Conservation (phyloP, 1,140 invertebrate genomes). For the Zaprionus vittiger region DNA sequence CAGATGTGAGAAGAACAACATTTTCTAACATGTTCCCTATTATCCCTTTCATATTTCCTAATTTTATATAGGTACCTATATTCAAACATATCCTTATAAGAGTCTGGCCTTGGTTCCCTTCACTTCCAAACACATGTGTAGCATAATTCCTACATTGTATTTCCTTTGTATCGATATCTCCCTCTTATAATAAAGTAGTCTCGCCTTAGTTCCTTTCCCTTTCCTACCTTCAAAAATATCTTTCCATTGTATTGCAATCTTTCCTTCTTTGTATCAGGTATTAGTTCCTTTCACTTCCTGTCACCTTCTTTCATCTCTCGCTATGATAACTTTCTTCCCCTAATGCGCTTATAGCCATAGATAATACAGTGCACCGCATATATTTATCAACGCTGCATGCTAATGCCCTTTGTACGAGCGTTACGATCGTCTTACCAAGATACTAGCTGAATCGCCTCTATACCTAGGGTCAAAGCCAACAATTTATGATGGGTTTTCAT, state of each 20-base stretch:
- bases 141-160: not conserved
- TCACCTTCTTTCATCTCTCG: not conserved
- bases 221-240: not conserved
- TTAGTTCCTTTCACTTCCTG: conserved; percentile 8
- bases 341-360: conserved; percentile 32
- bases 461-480: conserved; percentile 50
- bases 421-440: conserved; percentile 21
- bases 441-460: not conserved
- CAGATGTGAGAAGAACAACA: not conserved
- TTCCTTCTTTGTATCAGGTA: not conserved
- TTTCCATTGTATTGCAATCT: not conserved
- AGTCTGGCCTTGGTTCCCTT: too few species aligned
- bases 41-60: not conserved
- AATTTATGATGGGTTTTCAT: conserved; percentile 60
- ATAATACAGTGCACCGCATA: conserved; percentile 21
- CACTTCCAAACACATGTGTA: too few species aligned
- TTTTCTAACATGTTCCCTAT: not conserved
- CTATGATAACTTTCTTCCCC: conserved; percentile 31
- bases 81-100: too few species aligned
- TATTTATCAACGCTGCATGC: conserved; percentile 41
- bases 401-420: conserved; percentile 57
- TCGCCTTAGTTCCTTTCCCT: too few species aligned
- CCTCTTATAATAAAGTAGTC: too few species aligned
- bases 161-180: not conserved
- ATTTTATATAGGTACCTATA: too few species aligned